Evolutionary conservation across 2,797 vertebrate species (phyloP).

Genomic region (Mus caroli): DNA sequence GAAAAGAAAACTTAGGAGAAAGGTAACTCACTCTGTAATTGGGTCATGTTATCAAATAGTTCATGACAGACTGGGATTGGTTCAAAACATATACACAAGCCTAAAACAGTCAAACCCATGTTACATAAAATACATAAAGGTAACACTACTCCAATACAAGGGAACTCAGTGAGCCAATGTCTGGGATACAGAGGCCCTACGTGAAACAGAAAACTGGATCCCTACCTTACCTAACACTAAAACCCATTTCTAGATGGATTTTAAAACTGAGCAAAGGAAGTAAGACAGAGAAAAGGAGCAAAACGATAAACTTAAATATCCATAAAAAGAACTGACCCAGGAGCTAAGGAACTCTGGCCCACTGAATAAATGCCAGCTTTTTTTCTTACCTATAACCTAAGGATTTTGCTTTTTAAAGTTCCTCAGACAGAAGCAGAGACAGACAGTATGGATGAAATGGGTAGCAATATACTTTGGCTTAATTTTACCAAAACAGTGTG

Average conservation of each 20-base stretch:
- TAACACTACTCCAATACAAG: not conserved
- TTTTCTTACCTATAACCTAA: not conserved
- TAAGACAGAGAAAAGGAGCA: not conserved
- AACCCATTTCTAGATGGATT: slow-evolving; percentile 43
- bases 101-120: slow-evolving; percentile 3
- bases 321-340: not conserved
- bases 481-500: slow-evolving; percentile 40
- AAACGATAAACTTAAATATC: slow-evolving; percentile 23
- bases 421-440: not conserved
- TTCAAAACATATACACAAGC: not conserved
- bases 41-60: slow-evolving; percentile 37
- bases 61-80: not conserved
- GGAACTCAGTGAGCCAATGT: not conserved
- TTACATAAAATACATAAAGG: not conserved
- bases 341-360: not conserved
- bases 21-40: slow-evolving; percentile 33
- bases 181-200: not conserved
- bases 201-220: slow-evolving; percentile 10
- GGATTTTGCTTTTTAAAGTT: not conserved
- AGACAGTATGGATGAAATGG: not conserved
- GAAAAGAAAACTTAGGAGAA: slow-evolving; percentile 28
- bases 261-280: not conserved
- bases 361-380: not conserved
- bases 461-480: not conserved
- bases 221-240: not conserved